Evolutionary conservation across 2,888 invertebrate species (phyloP), one percentile per base, ranked within the genome.

Genomic region (Caenorhabditis virilis): DNA sequence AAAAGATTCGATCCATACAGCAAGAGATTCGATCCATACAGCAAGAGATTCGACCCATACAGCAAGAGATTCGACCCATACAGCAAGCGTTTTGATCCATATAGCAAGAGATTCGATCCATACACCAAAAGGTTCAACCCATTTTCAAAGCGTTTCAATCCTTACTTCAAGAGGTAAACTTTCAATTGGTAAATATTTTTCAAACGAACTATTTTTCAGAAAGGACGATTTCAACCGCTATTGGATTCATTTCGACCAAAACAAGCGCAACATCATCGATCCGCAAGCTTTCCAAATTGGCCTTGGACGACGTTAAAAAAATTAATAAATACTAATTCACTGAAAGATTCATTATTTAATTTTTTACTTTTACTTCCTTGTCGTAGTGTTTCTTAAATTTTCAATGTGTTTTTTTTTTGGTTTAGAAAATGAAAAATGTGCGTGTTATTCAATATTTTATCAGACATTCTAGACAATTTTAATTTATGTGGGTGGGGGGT

Each of bases 221-320:
- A n/a, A n/a, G n/a, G n/a, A n/a, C n/a, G n/a, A n/a, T n/a, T n/a
- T n/a, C n/a, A n/a, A 54, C n/a, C 36, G 38, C 7, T 50, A 46
- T 4, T 26, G 53, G 16, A 18, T 38, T 6, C 25, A 46, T 9
- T 45, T 63, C 13, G 51, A 51, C 27, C 63, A 63, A 27, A 25
- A 45, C 5, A 63, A 63, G 25, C 35, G 63, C 22, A 63, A 57
- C 25, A 63, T 57, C 30, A 58, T 63, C 16, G 63, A 63, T 25
- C 57, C 63, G 18, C 46, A 51, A 15, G 63, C 63, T 39, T 63
- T 57, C 38, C 56, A 57, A 35, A 57, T 63, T 53, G 57, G 63
- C 3, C 45, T 63, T 36, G 63, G 63, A 11, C 38, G n/a, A 39
- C 22, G 23, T 25, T 48, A 20, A 25, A 11, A 15, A 36, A 36